Evolutionary conservation across 2,113 vertebrate species (phyloP).

Genomic region (Machaerirhynchus nigripectus): DNA sequence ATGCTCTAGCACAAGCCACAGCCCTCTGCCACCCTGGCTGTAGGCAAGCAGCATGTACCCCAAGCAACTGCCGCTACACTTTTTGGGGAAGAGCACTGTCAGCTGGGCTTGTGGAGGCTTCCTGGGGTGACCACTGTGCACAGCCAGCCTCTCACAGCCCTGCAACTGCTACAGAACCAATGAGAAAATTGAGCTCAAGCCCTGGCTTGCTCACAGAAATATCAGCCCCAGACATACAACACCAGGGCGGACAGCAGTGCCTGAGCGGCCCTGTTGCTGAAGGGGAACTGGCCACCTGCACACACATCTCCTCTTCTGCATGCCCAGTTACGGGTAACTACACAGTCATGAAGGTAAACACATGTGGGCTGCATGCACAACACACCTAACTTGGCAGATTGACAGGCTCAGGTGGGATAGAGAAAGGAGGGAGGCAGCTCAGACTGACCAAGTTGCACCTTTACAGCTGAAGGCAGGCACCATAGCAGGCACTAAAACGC

Average conservation of each 20-base stretch:
- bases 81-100: fast-evolving
- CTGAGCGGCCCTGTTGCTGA: fast-evolving
- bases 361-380: fast-evolving
- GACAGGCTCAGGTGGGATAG: not conserved
- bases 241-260: not conserved
- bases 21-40: not conserved
- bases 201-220: not conserved
- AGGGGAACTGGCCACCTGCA: not conserved
- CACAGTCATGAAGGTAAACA: not conserved
- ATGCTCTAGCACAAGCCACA: fast-evolving
- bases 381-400: fast-evolving
- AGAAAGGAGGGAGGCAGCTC: not conserved
- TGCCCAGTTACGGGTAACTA: not conserved
- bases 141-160: not conserved
- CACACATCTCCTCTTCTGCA: not conserved
- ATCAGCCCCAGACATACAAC: not conserved
- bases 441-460: fast-evolving
- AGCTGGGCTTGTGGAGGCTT: not conserved
- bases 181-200: not conserved
- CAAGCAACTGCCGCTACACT: not conserved
- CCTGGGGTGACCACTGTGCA: not conserved
- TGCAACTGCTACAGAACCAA: not conserved
- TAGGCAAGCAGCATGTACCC: not conserved
- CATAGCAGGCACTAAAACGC: not conserved
- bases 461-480: not conserved